These are phyloP conservation scores for Antechinus flavipes DNA, from an alignment of 2,113 vertebrate species.

Conservation along the genomic window DNA sequence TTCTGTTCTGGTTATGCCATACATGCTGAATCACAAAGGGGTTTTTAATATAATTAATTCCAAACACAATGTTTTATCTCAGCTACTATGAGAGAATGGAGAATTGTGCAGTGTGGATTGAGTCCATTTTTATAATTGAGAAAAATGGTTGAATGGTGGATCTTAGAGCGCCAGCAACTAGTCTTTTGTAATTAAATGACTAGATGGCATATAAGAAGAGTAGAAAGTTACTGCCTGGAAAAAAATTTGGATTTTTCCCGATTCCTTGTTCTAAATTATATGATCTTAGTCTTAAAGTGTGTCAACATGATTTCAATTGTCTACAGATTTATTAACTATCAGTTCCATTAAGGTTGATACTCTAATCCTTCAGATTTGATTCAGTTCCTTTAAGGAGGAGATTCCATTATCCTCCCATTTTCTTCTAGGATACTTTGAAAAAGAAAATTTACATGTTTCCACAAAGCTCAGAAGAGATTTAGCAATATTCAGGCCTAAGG, in stretches of 20 bases:
- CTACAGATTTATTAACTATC: not conserved
- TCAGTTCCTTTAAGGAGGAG: not conserved
- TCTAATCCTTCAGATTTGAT: not conserved
- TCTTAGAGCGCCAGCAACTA: not conserved
- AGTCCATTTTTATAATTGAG: not conserved
- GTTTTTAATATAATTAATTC: not conserved
- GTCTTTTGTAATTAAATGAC: not conserved
- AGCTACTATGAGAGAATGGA: not conserved
- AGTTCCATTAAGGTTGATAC: not conserved
- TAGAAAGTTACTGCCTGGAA: not conserved
- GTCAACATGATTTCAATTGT: not conserved
- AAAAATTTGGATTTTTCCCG: not conserved
- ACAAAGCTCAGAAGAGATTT: constrained; percentile 7
- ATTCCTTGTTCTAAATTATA: not conserved
- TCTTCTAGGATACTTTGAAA: not conserved
- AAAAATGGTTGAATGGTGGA: not conserved
- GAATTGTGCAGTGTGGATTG: not conserved
- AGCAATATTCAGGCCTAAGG: constrained; percentile 30
- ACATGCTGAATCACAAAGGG: not conserved
- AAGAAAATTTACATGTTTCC: not conserved
- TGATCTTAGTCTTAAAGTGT: not conserved
- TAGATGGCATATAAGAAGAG: not conserved
- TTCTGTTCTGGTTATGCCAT: not conserved
- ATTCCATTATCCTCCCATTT: not conserved
- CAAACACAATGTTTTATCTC: not conserved